These are phyloP conservation scores for Dromaius novaehollandiae DNA, from an alignment of 2,113 vertebrate species.

Conservation along the genomic window DNA sequence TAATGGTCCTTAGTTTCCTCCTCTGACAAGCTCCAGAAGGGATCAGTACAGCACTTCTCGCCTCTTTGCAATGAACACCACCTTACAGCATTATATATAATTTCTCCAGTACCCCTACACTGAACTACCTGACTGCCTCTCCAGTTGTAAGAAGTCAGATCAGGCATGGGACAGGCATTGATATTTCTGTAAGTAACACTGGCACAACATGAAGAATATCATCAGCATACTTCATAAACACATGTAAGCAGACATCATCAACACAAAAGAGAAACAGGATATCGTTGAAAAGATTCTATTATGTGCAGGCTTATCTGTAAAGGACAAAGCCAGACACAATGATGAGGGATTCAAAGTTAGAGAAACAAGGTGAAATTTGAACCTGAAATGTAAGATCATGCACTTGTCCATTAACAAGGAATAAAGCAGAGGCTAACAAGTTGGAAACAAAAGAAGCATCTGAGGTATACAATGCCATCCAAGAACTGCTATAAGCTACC, in stretches of 20 bases:
- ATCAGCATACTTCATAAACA: neutral
- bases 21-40: neutral
- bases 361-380: neutral
- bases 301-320: neutral
- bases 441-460: neutral
- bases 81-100: neutral
- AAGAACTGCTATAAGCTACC: neutral
- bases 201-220: neutral
- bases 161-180: fast-evolving
- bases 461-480: neutral
- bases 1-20: neutral
- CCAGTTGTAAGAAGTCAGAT: neutral
- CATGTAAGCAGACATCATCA: neutral
- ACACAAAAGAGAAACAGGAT: neutral
- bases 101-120: neutral
- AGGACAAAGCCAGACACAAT: neutral
- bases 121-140: conserved; percentile 18
- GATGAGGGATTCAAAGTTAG: neutral
- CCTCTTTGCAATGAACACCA: neutral
- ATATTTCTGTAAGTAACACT: neutral
- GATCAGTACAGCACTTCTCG: neutral
- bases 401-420: neutral
- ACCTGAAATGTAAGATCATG: neutral
- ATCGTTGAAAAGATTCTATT: neutral
- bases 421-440: neutral